Conservation (phyloP, 2,797 vertebrate species). For the Eidolon dupreanum region DNA sequence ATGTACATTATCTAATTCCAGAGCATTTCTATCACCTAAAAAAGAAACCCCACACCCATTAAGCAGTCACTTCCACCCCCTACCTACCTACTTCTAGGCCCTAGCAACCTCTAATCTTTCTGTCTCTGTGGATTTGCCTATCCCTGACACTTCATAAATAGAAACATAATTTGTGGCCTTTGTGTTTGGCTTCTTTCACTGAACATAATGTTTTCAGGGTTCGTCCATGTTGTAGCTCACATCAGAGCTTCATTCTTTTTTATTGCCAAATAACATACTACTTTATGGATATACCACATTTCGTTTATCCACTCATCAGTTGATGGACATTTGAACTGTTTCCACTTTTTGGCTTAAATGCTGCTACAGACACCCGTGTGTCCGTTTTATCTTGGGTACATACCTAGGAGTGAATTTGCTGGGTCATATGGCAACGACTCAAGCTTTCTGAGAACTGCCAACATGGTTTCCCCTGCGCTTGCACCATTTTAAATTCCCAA, state of each 20-base stretch:
- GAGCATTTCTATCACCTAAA: background rate
- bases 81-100: too few species aligned
- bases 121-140: background rate
- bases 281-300: background rate
- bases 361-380: background rate
- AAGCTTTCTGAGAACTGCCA: background rate
- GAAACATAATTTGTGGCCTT: background rate
- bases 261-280: background rate
- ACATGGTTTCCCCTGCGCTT: background rate
- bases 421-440: background rate
- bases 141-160: background rate
- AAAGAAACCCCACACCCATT: background rate
- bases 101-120: background rate
- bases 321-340: background rate
- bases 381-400: background rate
- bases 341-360: background rate
- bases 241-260: background rate
- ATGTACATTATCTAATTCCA: background rate
- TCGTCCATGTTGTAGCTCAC: background rate
- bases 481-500: background rate
- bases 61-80: background rate
- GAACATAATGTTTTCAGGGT: background rate
- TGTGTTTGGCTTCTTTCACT: background rate
- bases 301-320: background rate
- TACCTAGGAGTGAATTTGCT: background rate